Base-by-base conservation (phyloP, 2,113 vertebrate species). In the Gymnocephalus cernua region DNA sequence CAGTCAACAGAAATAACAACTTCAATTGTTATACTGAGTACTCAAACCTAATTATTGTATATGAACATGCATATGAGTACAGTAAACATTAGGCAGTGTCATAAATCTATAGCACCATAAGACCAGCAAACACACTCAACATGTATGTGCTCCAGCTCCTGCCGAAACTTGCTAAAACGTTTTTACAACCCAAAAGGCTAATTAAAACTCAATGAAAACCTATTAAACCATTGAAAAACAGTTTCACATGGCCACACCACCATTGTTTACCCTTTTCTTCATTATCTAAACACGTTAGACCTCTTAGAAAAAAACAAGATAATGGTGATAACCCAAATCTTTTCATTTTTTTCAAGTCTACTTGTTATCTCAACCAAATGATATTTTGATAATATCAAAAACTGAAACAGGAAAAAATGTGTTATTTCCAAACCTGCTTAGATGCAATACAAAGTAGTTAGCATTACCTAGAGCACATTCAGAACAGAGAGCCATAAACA, bases 401-500 rank as follows among this genome's bases (percentile, higher is more conserved):
- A 29, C 2, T 14, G 21, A 27, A 23, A 13, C 29, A 64, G 5
- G 8, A 10, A 19, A 44, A 21, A 7, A 21, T 2, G 2, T 18
- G 7, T 58, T 47, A 51, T 65, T 56, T 57, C 62, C 18, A 18
- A 51, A 59, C 56, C 35, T 35, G 7, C 14, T 2, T 8, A 21
- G 19, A 59, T 25, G 2, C 58, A 56, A 10, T 29, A 19, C n/a
- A 56, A 63, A 79, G 18, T 48, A 45, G 57, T 63, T 64, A 27
- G 41, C 50, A 44, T 14, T 23, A 32, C 8, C 21, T 38, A 10
- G 25, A 44, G 8, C 48, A 32, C 27, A 47, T 68, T 66, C 38
- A 62, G 27, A 56, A 21, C 6, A 6, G 56, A 69, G 38, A 68
- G 27, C 45, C 27, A 11, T 85, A 41, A 76, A 18, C 67, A 45